Percentiles rank a stretch among this genome's conserved stretches.
Conservation (phyloP, 2,797 vertebrate genomes). For the Stomatorhinus walkeri region DNA sequence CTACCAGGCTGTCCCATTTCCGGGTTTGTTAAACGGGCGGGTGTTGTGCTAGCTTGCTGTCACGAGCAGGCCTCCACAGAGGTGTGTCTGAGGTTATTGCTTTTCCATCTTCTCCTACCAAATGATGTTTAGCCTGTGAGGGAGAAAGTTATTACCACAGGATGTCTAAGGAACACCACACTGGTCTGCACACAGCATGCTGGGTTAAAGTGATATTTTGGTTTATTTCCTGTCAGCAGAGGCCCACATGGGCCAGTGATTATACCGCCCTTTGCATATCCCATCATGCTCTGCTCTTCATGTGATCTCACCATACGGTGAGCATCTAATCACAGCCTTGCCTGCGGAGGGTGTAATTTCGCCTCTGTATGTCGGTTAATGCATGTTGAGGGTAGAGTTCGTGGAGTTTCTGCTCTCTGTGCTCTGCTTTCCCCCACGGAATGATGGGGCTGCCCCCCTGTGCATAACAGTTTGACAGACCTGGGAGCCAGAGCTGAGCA, state of each 20-base stretch:
- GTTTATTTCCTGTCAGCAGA: slow-evolving; percentile 8
- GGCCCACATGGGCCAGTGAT: slow-evolving; percentile 16
- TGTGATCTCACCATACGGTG: slow-evolving; percentile 16
- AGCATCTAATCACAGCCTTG: slow-evolving; percentile 10
- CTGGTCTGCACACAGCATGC: slow-evolving; percentile 34
- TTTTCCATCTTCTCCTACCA: slow-evolving; percentile 11
- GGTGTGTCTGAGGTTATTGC: slow-evolving; percentile 7
- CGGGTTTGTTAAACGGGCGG: slow-evolving; percentile 20
- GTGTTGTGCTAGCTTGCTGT: neutral
- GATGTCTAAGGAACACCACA: slow-evolving; percentile 19
- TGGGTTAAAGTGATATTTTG: slow-evolving; percentile 10
- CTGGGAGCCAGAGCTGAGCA: neutral
- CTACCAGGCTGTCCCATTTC: neutral
- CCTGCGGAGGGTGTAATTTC: neutral
- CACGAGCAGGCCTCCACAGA: slow-evolving; percentile 19
- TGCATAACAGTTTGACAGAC: neutral
- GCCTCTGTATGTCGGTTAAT: slow-evolving; percentile 8
- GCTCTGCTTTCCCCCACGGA: neutral
- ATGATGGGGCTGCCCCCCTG: neutral
- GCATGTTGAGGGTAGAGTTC: neutral
- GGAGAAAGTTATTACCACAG: slow-evolving; percentile 31
- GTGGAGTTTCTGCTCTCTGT: neutral
- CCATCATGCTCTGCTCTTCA: neutral
- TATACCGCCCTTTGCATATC: neutral
- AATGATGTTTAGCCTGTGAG: slow-evolving; percentile 32